These are phyloP conservation scores for Bruchidius siliquastri DNA, from an alignment of 2,888 invertebrate species.

Conservation along the genomic window DNA sequence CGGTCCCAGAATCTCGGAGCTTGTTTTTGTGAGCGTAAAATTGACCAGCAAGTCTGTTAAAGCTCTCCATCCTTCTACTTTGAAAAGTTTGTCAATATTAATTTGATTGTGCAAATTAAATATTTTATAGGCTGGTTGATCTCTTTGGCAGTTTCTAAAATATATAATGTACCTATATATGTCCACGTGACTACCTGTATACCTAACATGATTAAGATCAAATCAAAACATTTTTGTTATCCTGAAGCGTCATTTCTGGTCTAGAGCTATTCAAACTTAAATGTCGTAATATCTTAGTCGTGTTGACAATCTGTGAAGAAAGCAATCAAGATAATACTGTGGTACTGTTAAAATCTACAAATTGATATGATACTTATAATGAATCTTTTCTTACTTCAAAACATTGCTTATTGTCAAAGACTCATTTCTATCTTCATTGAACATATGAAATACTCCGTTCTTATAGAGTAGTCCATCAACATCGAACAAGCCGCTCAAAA, in stretches of 20 bases:
- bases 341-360: no score
- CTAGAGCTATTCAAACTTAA: no score
- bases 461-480: constrained; percentile 57
- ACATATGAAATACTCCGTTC: constrained; percentile 44
- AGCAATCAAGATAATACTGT: no score
- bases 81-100: constrained; percentile 63
- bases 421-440: constrained; percentile 54
- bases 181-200: no score
- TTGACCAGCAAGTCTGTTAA: constrained; percentile 40
- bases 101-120: constrained; percentile 67
- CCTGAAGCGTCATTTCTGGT: no score
- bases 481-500: constrained; percentile 63
- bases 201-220: no score
- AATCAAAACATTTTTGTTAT: no score
- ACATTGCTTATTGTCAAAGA: constrained; percentile 43
- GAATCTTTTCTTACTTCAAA: not conserved
- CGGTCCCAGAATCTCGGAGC: constrained; percentile 56
- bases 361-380: not conserved
- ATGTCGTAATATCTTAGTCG: no score
- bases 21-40: constrained; percentile 54
- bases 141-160: constrained; percentile 65
- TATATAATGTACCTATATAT: constrained; percentile 3
- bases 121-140: constrained; percentile 67
- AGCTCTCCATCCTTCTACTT: constrained; percentile 61
- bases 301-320: no score